phyloP scores from a whole-genome alignment of 1,140 invertebrate genomes.

The Teleogryllus occipitalis region DNA sequence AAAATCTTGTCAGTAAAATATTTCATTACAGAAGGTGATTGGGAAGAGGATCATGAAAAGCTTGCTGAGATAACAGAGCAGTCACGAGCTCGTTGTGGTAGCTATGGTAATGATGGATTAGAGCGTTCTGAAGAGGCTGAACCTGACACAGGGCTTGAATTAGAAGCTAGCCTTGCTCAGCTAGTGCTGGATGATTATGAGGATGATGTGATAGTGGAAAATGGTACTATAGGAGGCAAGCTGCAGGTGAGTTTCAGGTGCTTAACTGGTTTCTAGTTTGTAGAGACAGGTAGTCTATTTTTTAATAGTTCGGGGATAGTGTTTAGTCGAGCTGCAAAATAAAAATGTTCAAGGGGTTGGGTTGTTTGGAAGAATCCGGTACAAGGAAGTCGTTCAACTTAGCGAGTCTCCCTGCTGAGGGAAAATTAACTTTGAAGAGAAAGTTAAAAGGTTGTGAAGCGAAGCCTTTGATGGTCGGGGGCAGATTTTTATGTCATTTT shows the following conservation, averaged over 20 bases:
- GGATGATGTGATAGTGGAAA: slow-evolving; percentile 11
- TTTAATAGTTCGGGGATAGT: too few species aligned
- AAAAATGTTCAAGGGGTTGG: too few species aligned
- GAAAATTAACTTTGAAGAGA: too few species aligned
- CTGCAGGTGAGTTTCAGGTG: background rate
- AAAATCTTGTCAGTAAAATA: slow-evolving; percentile 4
- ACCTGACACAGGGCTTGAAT: slow-evolving; percentile 9
- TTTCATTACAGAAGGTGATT: slow-evolving; percentile 45
- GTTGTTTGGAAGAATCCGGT: too few species aligned
- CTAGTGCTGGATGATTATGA: slow-evolving; percentile 11
- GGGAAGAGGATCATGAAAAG: slow-evolving; percentile 63
- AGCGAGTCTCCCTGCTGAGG: too few species aligned
- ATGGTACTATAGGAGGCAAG: background rate
- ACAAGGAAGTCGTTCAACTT: too few species aligned
- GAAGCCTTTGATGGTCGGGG: too few species aligned
- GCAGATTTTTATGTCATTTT: too few species aligned
- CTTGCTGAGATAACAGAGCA: slow-evolving; percentile 51
- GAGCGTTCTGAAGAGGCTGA: background rate
- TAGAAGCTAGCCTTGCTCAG: slow-evolving; percentile 17
- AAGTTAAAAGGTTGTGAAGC: too few species aligned
- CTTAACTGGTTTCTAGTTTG: too few species aligned
- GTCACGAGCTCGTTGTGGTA: slow-evolving; percentile 28
- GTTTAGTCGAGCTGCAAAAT: too few species aligned
- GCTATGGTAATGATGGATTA: slow-evolving; percentile 7
- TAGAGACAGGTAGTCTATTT: too few species aligned